These are phyloP conservation scores for Seira sanloemensis DNA, from an alignment of 2,888 invertebrate genomes.

Conservation along the genomic window DNA sequence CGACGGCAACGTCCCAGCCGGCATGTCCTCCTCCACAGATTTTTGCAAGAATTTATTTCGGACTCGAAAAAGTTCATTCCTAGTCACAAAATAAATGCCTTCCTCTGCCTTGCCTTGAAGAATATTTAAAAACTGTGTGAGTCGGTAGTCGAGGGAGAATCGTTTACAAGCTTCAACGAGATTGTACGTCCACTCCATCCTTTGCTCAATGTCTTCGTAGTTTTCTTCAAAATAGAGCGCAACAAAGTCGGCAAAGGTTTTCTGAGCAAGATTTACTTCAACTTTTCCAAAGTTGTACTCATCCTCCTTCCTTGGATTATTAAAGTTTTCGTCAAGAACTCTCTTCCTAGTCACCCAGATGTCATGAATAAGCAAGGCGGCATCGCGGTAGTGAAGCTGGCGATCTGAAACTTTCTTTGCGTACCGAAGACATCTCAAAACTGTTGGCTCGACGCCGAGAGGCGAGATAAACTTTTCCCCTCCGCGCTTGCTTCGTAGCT, in stretches of 20 bases:
- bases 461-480: slow-evolving; percentile 24
- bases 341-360: slow-evolving; percentile 75
- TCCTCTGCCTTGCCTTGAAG: slow-evolving; percentile 46
- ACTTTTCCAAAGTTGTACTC: slow-evolving; percentile 75
- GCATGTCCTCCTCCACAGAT: slow-evolving; percentile 24
- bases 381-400: slow-evolving; percentile 78
- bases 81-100: slow-evolving; percentile 30
- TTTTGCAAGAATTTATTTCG: slow-evolving; percentile 20
- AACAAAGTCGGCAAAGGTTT: slow-evolving; percentile 48
- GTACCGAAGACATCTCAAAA: slow-evolving; percentile 19
- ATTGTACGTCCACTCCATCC: slow-evolving; percentile 64
- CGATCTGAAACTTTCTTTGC: slow-evolving; percentile 78
- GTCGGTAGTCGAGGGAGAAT: slow-evolving; percentile 38
- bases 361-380: slow-evolving; percentile 78
- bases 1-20: not conserved
- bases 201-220: slow-evolving; percentile 33
- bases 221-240: slow-evolving; percentile 37
- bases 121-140: slow-evolving; percentile 38
- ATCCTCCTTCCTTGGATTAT: slow-evolving; percentile 73
- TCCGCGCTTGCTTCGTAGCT: slow-evolving; percentile 70
- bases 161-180: slow-evolving; percentile 57
- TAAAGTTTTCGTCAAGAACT: slow-evolving; percentile 21
- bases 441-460: not conserved
- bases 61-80: slow-evolving; percentile 30
- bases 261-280: slow-evolving; percentile 72